These are phyloP conservation scores for Pemphredon lugubris DNA, from an alignment of 2,888 invertebrate species.

Conservation along the genomic window DNA sequence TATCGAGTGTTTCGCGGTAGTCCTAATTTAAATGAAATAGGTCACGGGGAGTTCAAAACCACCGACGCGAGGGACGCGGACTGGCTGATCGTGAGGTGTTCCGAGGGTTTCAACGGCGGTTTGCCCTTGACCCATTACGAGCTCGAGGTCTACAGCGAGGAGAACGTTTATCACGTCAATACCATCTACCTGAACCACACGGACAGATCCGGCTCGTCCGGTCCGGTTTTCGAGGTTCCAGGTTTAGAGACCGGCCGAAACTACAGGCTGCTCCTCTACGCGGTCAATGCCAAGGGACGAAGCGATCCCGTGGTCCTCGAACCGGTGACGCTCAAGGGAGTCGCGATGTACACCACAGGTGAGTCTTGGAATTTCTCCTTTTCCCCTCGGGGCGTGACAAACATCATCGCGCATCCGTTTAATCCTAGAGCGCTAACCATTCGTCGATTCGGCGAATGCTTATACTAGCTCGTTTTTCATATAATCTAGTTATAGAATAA, in stretches of 20 bases:
- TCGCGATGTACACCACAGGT: conserved; percentile 84
- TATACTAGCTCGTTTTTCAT: too few relatives aligned
- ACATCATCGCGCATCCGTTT: too few relatives aligned
- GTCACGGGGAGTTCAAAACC: conserved; percentile 74
- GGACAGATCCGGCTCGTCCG: conserved; percentile 66
- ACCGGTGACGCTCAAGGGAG: conserved; percentile 92
- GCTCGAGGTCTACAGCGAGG: conserved; percentile 77
- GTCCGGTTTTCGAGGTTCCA: conserved; percentile 86
- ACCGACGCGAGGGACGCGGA: conserved; percentile 82
- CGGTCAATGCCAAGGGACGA: conserved; percentile 93
- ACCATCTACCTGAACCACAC: conserved; percentile 75
- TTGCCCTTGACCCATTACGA: conserved; percentile 87
- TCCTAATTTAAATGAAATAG: conserved; percentile 50
- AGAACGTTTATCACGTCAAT: conserved; percentile 74
- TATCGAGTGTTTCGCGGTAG: too few relatives aligned
- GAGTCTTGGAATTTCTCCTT: conserved; percentile 57
- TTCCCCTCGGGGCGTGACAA: too few relatives aligned
- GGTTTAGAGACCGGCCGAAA: conserved; percentile 88
- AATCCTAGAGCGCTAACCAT: too few relatives aligned
- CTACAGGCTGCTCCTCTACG: conserved; percentile 91
- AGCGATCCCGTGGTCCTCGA: conserved; percentile 92
- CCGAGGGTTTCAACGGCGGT: conserved; percentile 94
- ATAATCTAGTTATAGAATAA: too few relatives aligned
- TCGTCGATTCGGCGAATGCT: too few relatives aligned
- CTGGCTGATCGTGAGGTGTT: conserved; percentile 92